Conservation (phyloP, 2,888 invertebrate genomes). For the Saturnia pavonia region DNA sequence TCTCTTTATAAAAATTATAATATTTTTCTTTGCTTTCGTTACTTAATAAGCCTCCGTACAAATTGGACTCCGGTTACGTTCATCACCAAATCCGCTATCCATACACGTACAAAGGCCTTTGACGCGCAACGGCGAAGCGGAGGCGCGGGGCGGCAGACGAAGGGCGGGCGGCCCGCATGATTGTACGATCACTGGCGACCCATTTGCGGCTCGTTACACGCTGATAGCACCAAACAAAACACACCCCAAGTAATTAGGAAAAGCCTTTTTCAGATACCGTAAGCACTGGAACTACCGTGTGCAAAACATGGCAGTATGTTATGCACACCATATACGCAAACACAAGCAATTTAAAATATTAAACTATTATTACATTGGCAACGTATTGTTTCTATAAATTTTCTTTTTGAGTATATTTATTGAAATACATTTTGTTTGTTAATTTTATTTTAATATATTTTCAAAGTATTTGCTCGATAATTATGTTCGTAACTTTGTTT, state of each 20-base stretch:
- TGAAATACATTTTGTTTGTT: not conserved
- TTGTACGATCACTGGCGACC: conserved; percentile 75
- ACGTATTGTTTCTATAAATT: not conserved
- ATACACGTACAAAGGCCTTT: conserved; percentile 78
- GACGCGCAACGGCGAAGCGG: conserved; percentile 51
- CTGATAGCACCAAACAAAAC: conserved; percentile 81
- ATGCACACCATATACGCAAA: not conserved
- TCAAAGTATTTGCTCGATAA: too few relatives aligned
- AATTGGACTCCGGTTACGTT: conserved; percentile 39
- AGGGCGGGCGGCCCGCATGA: conserved; percentile 77
- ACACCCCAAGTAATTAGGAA: conserved; percentile 80
- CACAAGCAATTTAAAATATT: not conserved
- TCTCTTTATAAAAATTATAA: not conserved
- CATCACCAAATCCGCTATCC: conserved; percentile 32
- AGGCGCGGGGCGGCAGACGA: conserved; percentile 43
- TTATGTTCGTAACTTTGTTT: not conserved
- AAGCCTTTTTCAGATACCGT: conserved; percentile 79
- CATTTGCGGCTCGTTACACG: conserved; percentile 80
- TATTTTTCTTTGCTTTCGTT: not conserved
- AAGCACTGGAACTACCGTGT: conserved; percentile 59
- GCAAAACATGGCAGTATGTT: conserved; percentile 18
- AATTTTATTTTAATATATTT: not conserved
- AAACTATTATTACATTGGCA: not conserved
- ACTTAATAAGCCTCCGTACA: not conserved
- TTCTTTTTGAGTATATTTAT: too few relatives aligned